Base-by-base conservation (phyloP, 2,797 vertebrate species). In the Acipenser oxyrinchus region DNA sequence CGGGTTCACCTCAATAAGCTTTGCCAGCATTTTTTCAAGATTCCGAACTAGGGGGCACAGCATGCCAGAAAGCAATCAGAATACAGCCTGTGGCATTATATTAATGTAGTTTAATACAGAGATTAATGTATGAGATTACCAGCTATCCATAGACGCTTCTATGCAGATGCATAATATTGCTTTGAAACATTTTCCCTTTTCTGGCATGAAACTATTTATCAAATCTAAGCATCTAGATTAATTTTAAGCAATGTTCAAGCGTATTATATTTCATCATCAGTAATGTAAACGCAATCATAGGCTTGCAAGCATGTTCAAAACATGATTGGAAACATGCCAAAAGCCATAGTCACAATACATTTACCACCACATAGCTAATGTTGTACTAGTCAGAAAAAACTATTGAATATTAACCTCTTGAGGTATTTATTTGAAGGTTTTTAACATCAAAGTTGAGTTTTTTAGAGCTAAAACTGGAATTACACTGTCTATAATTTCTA, bases 221-320 rank as follows among this genome's bases (percentile, higher is more conserved):
- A 49, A 48, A 58, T 53, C 12, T 67, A 74, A 75, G 79, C 37
- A 79, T 81, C 76, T 77, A 82, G 82, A 82, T 81, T 84, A 81
- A 9, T 72, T 74, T 78, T 79, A 68, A 78, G 77, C 68, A 77
- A 79, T 72, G 69, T 68, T 70, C 64, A 66, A 73, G 72, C 51
- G 51, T 71, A 78, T 74, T 80, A 84, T 86, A 86, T 85, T 85
- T 86, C 84, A 86, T 86, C 84, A 86, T 75, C 51, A 73, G 78
- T 76, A 80, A 76, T 76, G 77, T 85, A 87, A 87, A 86, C 83
- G 85, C 76, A 86, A 86, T 86, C 85, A 86, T 77, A 57, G 48
- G 79, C 52, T 60, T 66, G 48, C 55, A n/a, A 7, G 11, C 37
- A 37, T 37, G 5, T 37, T 37, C 11, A 58, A 58, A 58, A 58